A percentile compares a stretch with the other conserved stretches of the same genome.
These are phyloP conservation scores for Helarctos malayanus DNA, from an alignment of 2,797 vertebrate genomes.

Conservation along the genomic window DNA sequence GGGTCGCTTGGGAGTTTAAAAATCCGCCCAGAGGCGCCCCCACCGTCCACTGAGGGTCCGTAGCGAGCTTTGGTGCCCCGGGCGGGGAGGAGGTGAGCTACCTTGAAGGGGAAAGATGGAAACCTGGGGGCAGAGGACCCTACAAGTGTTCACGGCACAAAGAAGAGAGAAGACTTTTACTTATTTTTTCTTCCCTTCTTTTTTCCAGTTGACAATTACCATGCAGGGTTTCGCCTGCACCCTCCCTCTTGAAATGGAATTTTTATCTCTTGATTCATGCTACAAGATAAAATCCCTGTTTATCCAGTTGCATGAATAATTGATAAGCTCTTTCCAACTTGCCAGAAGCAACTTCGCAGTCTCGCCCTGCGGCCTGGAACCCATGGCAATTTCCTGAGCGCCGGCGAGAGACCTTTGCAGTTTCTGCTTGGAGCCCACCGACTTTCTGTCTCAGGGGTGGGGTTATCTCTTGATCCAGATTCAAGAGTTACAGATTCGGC, in stretches of 20 bases:
- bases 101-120: conserved; percentile 18
- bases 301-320: conserved; percentile 73
- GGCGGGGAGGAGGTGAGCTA: background rate
- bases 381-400: background rate
- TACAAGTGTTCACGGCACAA: background rate
- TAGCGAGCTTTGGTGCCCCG: accelerated
- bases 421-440: background rate
- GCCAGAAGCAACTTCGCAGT: background rate
- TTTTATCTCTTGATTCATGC: conserved; percentile 80
- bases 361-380: background rate
- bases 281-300: conserved; percentile 69
- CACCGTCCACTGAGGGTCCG: background rate
- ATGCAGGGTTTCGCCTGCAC: conserved; percentile 67
- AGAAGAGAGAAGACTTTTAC: background rate
- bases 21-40: background rate
- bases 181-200: background rate
- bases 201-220: conserved; percentile 69
- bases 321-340: conserved; percentile 65
- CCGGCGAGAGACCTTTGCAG: background rate
- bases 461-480: conserved; percentile 41
- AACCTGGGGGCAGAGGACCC: background rate
- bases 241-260: conserved; percentile 78
- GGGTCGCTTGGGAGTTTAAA: background rate
- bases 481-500: background rate
- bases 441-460: background rate